phyloP scores from a whole-genome alignment of 1,140 invertebrate genomes.

The Lucilia cuprina region DNA sequence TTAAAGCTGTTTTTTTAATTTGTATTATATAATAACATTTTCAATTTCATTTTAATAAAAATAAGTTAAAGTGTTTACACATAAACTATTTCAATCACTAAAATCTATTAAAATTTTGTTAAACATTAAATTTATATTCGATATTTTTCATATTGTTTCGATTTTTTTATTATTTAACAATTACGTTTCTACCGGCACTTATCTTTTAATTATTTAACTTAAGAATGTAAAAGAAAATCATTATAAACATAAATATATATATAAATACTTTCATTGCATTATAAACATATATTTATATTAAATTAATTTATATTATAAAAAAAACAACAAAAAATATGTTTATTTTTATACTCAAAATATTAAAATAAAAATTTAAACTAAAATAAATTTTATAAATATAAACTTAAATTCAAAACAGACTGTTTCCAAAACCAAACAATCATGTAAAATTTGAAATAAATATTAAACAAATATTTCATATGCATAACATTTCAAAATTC shows the following conservation, averaged over 20 bases:
- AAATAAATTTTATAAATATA: background rate
- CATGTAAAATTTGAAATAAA: no score
- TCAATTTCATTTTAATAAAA: background rate
- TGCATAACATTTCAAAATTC: no score
- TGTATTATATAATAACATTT: background rate
- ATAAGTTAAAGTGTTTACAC: background rate
- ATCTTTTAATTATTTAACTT: background rate
- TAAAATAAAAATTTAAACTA: background rate
- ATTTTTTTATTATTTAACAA: background rate
- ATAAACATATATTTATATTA: slow-evolving; percentile 25
- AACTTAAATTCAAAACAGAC: no score
- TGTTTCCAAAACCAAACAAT: no score
- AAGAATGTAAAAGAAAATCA: background rate
- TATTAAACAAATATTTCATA: background rate
- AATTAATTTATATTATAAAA: slow-evolving; percentile 30
- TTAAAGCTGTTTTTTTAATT: no score
- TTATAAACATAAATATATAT: background rate
- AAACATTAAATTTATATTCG: no score
- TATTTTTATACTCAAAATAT: slow-evolving; percentile 25
- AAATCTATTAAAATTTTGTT: no score
- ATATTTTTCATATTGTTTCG: background rate
- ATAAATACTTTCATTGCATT: background rate
- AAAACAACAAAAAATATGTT: slow-evolving; percentile 26
- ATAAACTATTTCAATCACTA: no score
- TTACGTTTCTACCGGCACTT: background rate